Conservation (phyloP, 2,113 vertebrate genomes). For the Prietella phreatophila region DNA sequence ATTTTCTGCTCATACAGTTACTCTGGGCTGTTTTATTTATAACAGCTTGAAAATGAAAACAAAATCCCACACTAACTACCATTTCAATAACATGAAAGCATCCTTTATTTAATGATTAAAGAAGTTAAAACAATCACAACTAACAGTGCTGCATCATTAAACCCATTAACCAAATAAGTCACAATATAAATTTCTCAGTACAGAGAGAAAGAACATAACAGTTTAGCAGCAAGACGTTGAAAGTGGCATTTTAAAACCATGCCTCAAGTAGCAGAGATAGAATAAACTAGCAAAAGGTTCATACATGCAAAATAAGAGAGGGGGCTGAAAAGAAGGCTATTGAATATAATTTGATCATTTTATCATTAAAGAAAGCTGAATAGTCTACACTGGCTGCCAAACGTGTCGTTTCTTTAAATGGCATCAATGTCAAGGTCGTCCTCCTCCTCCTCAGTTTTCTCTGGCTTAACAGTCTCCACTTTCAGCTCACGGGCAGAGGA, state of each 20-base stretch:
- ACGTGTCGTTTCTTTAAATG: constrained; percentile 76
- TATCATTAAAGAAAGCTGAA: constrained; percentile 61
- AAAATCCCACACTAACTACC: background rate
- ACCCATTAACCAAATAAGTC: constrained; percentile 57
- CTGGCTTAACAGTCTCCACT: constrained; percentile 91
- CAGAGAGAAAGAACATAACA: constrained; percentile 53
- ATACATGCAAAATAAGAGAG: constrained; percentile 10
- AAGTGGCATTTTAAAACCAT: constrained; percentile 43
- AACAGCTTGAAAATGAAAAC: background rate
- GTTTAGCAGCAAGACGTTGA: constrained; percentile 41
- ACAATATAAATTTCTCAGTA: constrained; percentile 52
- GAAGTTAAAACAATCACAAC: constrained; percentile 55
- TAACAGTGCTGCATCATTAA: constrained; percentile 64
- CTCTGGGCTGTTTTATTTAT: background rate
- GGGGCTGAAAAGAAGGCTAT: constrained; percentile 39
- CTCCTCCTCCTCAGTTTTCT: constrained; percentile 80
- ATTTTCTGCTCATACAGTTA: background rate
- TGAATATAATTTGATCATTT: constrained; percentile 28
- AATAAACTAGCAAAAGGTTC: constrained; percentile 15
- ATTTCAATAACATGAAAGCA: constrained; percentile 47
- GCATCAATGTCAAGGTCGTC: constrained; percentile 99
- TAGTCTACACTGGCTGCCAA: constrained; percentile 49
- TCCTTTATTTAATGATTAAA: constrained; percentile 72
- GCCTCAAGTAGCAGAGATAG: background rate
- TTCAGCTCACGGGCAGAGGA: constrained; percentile 88